Evolutionary conservation across 2,888 invertebrate genomes (phyloP), one percentile per base, ranked within the genome.

Genomic region (Melipona beecheii): DNA sequence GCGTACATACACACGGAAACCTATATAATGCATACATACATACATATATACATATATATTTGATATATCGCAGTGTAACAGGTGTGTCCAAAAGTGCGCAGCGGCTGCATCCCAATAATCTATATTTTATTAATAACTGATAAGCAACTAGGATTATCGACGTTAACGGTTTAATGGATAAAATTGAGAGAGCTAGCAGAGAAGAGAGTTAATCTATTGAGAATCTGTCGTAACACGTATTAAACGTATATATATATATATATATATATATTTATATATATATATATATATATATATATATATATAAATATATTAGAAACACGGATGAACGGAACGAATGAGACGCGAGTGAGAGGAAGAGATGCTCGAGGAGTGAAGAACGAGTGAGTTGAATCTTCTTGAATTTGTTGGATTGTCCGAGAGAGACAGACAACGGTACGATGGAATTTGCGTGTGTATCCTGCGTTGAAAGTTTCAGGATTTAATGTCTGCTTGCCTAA

Each of bases 111-210:
- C 91, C 91, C 91, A 89, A 93, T 91, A 91, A 92, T 92, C 91
- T 92, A 92, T 93, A 93, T 93, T 94, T 94, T 93, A 92, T 92
- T 93, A 92, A 92, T 92, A 93, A 92, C 86, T 78, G 81, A 86
- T 91, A 91, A 92, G 91, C 19, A 72, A 81, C 81, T 91, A 91
- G 90, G 87, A 78, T 90, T 89, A 89, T 82, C 85, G 85, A 84
- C 81, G 87, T 88, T 88, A 60, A 88, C 80, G 75, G 85, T 86
- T 84, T 83, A 86, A 58, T 75, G 82, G 43, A 58, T 24, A 60
- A 72, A 31, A 49, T 85, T 82, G 81, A 50, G 43, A 43, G 78
- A 64, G 79, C 74, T 86, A 86, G 81, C 82, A 82, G 36, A 84
- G 69, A 75, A 78, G 79, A 75, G 11, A 64, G 84, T 86, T 83